Evolutionary conservation across 64 coral and sea anemone species (phyloP), one percentile per base, ranked within the genome.

Genomic region (Dendrophyllia cribrosa): DNA sequence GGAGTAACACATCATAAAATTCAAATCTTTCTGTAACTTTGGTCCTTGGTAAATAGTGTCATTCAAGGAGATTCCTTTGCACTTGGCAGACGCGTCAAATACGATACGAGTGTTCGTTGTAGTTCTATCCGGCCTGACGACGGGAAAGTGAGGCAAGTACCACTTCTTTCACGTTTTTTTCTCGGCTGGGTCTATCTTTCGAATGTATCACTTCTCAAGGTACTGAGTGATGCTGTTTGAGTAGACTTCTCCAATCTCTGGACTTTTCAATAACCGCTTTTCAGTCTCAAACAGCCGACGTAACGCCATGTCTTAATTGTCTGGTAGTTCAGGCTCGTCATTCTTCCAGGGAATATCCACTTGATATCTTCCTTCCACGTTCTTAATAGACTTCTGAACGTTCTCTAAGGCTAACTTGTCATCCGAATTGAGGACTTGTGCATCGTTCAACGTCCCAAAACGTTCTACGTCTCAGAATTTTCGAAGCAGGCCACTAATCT

Each of bases 101-200:
- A 86, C 90, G 34, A 67, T 86, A 22, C 90, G 56, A 65, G 82
- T 77, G 44, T 92, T 92, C 58, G 91, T 93, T 21, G 91, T 78
- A 66, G 45, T 3, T 68, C 46, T 67, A 16, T 93, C 83, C 15
- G 83, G 77, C 2, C 88, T 19, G 48, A 90, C 44, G 0, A 91
- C 89, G 6, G 78, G 66, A 22, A 91, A 83, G 67, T 91, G 89
- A 4, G 89, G 77, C 5, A 91, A 60, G 22, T 82, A 91, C 89
- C 77, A 91, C 13, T 24, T 47, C 11, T 72, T 22, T 14, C 9
- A 0, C 26, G 89, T 67, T 14, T 60, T 60, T 48, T 58, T 44
- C 9, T 88, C 87, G 11, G 56, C 20, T 2, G 72, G 55, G 17
- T 65, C 63, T 55, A 77, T 56, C n/a, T 88, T 76, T 0, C 72